A percentile compares a stretch with the other conserved stretches of the same genome.
Evolutionary conservation across 1,140 invertebrate species (phyloP).

Genomic region (Drosophila trapezifrons): DNA sequence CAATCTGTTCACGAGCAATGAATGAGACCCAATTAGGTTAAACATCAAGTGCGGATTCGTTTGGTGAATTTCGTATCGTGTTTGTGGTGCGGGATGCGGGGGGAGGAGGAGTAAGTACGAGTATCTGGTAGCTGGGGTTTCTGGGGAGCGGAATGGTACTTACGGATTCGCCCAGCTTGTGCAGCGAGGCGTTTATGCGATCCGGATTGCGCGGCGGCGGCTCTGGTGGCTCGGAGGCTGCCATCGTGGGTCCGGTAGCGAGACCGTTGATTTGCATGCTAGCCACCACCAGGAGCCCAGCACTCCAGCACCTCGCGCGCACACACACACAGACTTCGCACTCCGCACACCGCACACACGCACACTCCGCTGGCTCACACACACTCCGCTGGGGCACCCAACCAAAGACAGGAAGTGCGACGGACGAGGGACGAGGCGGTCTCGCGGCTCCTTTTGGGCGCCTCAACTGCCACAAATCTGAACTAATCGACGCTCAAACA

Average conservation of each 20-base stretch:
- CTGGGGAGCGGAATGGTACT: conserved; percentile 61
- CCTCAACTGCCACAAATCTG: conserved; percentile 47
- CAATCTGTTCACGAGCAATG: conserved; percentile 53
- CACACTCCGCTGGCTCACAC: conserved; percentile 6
- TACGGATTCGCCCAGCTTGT: conserved; percentile 83
- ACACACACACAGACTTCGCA: conserved; percentile 14
- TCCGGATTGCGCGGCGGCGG: conserved; percentile 84
- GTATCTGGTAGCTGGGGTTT: conserved; percentile 11
- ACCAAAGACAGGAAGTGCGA: conserved; percentile 9
- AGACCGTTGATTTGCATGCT: conserved; percentile 84
- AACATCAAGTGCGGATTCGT: conserved; percentile 60
- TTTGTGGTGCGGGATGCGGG: conserved; percentile 20
- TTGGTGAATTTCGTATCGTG: conserved; percentile 36
- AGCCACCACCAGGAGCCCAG: conserved; percentile 26
- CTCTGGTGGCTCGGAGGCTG: conserved; percentile 84
- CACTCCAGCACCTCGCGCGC: conserved; percentile 18
- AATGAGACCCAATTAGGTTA: conserved; percentile 73
- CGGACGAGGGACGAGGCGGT: conserved; percentile 16
- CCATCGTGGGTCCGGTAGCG: conserved; percentile 82
- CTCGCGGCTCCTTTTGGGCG: conserved; percentile 30
- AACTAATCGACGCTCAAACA: conserved; percentile 47
- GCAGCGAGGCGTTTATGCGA: conserved; percentile 84
- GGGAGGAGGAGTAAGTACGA: neutral
- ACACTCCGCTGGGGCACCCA: neutral
- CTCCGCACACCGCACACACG: neutral